phyloP scores from a whole-genome alignment of 2,888 invertebrate species.

The Trimorus sp. region DNA sequence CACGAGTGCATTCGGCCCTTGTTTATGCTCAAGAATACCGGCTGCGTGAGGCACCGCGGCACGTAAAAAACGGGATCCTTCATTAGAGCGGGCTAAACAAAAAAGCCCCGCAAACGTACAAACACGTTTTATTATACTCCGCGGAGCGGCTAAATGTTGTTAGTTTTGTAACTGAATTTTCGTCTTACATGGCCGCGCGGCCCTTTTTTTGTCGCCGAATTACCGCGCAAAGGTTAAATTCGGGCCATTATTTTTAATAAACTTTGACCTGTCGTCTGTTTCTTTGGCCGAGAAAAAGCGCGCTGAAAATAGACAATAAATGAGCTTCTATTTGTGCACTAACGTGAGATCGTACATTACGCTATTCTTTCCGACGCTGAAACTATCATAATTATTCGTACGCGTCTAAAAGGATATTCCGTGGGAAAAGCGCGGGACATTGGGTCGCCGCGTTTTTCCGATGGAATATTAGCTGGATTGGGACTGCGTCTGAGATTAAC shows the following conservation, averaged over 20 bases:
- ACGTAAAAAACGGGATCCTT: slow-evolving; percentile 55
- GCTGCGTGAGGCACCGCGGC: slow-evolving; percentile 34
- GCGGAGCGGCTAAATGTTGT: slow-evolving; percentile 40
- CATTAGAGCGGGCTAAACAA: slow-evolving; percentile 47
- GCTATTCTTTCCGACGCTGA: slow-evolving; percentile 51
- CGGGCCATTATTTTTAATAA: slow-evolving; percentile 50
- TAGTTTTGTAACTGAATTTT: slow-evolving; percentile 53
- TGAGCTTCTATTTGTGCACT: background rate
- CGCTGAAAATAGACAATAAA: background rate
- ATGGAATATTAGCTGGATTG: slow-evolving; percentile 48
- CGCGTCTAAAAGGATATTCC: slow-evolving; percentile 67
- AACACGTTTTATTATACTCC: slow-evolving; percentile 53
- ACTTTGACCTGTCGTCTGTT: no score
- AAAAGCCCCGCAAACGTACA: slow-evolving; percentile 39
- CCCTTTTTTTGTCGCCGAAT: slow-evolving; percentile 43
- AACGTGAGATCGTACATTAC: slow-evolving; percentile 65
- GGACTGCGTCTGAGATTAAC: slow-evolving; percentile 44
- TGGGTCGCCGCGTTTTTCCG: slow-evolving; percentile 9
- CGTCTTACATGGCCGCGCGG: slow-evolving; percentile 39
- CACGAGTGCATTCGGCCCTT: slow-evolving; percentile 52
- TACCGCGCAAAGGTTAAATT: slow-evolving; percentile 41
- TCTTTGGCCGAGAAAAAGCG: no score
- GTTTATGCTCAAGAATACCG: slow-evolving; percentile 57
- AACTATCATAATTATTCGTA: slow-evolving; percentile 68
- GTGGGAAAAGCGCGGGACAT: slow-evolving; percentile 18